Evolutionary conservation across 2,797 vertebrate species (phyloP).

Genomic region (Sebastes flavidus): DNA sequence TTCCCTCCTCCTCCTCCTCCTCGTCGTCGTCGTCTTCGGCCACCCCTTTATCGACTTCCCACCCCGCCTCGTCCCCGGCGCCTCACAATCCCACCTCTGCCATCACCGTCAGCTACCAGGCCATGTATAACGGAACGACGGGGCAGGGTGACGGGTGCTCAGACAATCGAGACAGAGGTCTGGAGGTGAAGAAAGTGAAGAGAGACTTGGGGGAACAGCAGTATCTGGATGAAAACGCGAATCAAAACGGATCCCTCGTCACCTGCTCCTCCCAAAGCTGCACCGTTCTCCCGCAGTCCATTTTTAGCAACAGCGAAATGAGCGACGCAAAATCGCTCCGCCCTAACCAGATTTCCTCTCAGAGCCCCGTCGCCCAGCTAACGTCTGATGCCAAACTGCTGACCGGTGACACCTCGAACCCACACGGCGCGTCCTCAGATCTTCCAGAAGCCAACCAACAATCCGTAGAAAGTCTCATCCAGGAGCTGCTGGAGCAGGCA

Average conservation of each 20-base stretch:
- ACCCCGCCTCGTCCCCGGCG: slow-evolving; percentile 39
- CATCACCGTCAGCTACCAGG: slow-evolving; percentile 72
- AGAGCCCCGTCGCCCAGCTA: slow-evolving; percentile 44
- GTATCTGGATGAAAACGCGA: slow-evolving; percentile 71
- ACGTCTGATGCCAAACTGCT: slow-evolving; percentile 29
- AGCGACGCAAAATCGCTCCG: slow-evolving; percentile 27
- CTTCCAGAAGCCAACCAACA: slow-evolving; percentile 71
- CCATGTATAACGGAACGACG: slow-evolving; percentile 82
- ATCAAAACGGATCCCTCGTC: slow-evolving; percentile 71
- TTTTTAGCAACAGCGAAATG: slow-evolving; percentile 56
- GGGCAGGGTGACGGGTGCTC: slow-evolving; percentile 54
- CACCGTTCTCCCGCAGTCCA: slow-evolving; percentile 33
- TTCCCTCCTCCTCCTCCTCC: slow-evolving; percentile 48
- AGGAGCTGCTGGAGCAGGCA: slow-evolving; percentile 84
- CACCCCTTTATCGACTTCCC: slow-evolving; percentile 26
- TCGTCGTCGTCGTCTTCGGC: slow-evolving; percentile 41
- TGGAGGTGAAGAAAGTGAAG: slow-evolving; percentile 91
- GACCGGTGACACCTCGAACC: slow-evolving; percentile 42
- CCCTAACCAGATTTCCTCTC: slow-evolving; percentile 40
- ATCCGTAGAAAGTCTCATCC: slow-evolving; percentile 85
- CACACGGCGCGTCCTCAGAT: slow-evolving; percentile 27
- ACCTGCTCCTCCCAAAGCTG: slow-evolving; percentile 55
- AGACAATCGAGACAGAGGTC: slow-evolving; percentile 76
- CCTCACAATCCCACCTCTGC: slow-evolving; percentile 42
- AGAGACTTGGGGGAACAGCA: slow-evolving; percentile 78